Conservation (phyloP, 2,888 invertebrate genomes). For the Philaethria dido region DNA sequence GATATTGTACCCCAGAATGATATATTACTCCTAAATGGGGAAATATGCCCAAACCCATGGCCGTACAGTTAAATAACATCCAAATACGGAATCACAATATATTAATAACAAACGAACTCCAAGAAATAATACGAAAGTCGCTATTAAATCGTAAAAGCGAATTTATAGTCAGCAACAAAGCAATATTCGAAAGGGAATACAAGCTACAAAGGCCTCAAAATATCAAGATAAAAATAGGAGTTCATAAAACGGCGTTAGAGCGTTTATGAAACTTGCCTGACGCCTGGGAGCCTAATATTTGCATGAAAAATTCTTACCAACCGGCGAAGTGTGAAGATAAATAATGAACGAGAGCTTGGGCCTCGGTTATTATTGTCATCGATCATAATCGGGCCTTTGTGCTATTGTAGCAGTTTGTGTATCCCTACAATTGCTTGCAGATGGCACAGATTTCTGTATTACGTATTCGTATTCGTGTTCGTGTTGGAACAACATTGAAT, state of each 20-base stretch:
- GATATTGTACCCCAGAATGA: too few relatives aligned
- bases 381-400: conserved; percentile 57
- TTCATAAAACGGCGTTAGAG: conserved; percentile 45
- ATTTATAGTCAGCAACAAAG: conserved; percentile 42
- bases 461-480: conserved; percentile 9
- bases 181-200: conserved; percentile 40
- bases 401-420: conserved; percentile 35
- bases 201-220: conserved; percentile 38
- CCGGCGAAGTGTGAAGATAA: conserved; percentile 69
- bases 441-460: conserved; percentile 26
- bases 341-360: conserved; percentile 64
- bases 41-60: too few relatives aligned
- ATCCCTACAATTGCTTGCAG: conserved; percentile 37
- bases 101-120: conserved; percentile 26
- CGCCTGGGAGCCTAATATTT: conserved; percentile 58
- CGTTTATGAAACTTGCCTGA: conserved; percentile 49
- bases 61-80: neutral
- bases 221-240: conserved; percentile 44
- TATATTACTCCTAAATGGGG: too few relatives aligned
- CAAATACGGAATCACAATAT: neutral
- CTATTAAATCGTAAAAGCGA: conserved; percentile 38
- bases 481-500: neutral
- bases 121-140: conserved; percentile 26
- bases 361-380: conserved; percentile 66
- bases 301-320: conserved; percentile 68